Conservation (phyloP, 2,113 vertebrate species). For the Pogona vitticeps region DNA sequence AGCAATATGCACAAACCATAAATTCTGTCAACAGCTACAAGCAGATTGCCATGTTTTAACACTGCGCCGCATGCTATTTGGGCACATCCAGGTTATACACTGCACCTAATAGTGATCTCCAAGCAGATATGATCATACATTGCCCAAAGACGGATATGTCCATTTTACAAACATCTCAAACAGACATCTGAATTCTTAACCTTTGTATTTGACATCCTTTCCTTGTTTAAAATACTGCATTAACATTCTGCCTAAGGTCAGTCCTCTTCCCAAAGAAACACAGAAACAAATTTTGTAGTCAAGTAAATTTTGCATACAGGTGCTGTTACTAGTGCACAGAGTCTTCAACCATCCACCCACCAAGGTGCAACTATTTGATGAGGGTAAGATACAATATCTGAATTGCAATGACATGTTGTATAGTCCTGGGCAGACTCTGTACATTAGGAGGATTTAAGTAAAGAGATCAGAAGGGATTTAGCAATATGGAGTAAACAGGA, state of each 20-base stretch:
- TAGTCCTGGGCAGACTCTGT: conserved; percentile 14
- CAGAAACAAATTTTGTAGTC: no score
- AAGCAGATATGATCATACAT: background rate
- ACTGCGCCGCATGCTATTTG: background rate
- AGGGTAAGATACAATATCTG: background rate
- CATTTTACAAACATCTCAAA: background rate
- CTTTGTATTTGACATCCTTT: background rate
- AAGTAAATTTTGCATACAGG: fast-evolving
- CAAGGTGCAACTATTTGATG: fast-evolving
- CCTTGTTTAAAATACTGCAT: background rate
- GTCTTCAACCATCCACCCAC: background rate
- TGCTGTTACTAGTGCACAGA: fast-evolving
- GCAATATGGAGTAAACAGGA: conserved; percentile 57
- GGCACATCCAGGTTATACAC: background rate
- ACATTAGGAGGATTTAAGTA: background rate
- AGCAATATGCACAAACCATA: background rate
- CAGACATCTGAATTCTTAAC: background rate
- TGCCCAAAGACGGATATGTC: background rate
- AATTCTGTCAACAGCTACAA: background rate
- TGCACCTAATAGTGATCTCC: background rate
- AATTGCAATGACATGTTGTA: background rate
- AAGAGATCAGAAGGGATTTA: conserved; percentile 63
- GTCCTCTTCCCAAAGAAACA: fast-evolving
- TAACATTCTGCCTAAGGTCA: background rate
- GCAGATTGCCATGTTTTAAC: background rate